Percentiles rank a stretch among this genome's conserved stretches.
These are phyloP conservation scores for Xiphophorus maculatus DNA, from an alignment of 2,113 vertebrate genomes.

Conservation along the genomic window DNA sequence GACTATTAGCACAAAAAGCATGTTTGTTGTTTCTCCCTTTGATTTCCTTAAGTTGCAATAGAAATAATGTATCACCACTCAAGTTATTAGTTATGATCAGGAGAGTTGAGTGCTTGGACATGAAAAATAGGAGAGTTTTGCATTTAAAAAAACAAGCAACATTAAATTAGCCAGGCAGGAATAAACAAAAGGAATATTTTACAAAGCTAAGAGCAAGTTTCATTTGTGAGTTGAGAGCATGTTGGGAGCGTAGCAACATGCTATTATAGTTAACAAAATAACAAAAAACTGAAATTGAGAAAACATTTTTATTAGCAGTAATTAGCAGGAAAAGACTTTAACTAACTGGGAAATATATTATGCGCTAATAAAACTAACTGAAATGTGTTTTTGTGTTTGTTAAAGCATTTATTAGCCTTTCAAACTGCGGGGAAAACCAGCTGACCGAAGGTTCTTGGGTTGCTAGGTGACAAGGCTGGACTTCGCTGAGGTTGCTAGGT, in stretches of 20 bases:
- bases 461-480: no score
- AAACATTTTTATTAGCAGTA: no score
- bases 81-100: constrained; percentile 47
- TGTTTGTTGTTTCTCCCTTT: constrained; percentile 46
- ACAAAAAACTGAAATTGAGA: no score
- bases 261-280: no score
- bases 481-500: no score
- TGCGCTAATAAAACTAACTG: no score
- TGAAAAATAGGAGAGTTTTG: constrained; percentile 19
- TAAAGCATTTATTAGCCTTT: no score
- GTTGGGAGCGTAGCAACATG: constrained; percentile 12
- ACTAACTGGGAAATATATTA: no score
- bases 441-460: no score
- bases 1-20: constrained; percentile 38
- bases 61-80: constrained; percentile 59
- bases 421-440: no score
- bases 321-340: no score
- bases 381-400: no score
- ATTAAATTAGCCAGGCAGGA: constrained; percentile 10
- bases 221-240: constrained; percentile 30
- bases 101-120: constrained; percentile 44
- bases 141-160: constrained; percentile 13
- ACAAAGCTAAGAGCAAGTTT: constrained; percentile 12
- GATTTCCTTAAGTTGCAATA: constrained; percentile 53
- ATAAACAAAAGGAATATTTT: constrained; percentile 2